Evolutionary conservation across 1,140 invertebrate species (phyloP).

Genomic region (Calycopis cecrops): DNA sequence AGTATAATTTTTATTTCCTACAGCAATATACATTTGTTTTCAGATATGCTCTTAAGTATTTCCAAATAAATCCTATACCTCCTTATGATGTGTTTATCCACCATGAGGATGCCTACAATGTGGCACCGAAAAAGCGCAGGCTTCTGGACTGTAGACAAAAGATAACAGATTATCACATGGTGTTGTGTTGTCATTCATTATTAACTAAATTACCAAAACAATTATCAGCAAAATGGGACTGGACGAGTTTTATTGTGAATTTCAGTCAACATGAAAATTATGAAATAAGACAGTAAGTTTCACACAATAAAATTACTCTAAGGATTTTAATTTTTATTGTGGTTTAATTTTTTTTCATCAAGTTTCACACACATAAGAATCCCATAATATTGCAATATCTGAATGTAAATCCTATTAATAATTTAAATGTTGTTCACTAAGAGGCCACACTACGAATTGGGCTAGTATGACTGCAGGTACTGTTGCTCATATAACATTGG

Average conservation of each 20-base stretch:
- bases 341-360: no score
- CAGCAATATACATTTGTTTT: no score
- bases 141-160: conserved; percentile 49
- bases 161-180: conserved; percentile 55
- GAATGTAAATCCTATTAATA: no score
- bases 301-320: background rate
- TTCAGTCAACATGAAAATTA: conserved; percentile 48
- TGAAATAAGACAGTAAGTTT: conserved; percentile 54
- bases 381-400: no score
- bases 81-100: conserved; percentile 59
- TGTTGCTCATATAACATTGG: no score
- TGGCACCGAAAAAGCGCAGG: conserved; percentile 61
- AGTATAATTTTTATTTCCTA: no score
- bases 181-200: conserved; percentile 50
- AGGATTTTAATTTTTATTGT: no score
- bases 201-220: conserved; percentile 57
- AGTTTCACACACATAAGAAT: no score
- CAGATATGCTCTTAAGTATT: conserved; percentile 67
- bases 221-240: conserved; percentile 60
- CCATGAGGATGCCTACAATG: conserved; percentile 59
- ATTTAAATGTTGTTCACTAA: no score
- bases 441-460: no score
- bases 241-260: conserved; percentile 57
- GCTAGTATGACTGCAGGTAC: no score
- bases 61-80: conserved; percentile 57